phyloP scores from a whole-genome alignment of 2,888 invertebrate species.

The Teinopalpus imperialis region DNA sequence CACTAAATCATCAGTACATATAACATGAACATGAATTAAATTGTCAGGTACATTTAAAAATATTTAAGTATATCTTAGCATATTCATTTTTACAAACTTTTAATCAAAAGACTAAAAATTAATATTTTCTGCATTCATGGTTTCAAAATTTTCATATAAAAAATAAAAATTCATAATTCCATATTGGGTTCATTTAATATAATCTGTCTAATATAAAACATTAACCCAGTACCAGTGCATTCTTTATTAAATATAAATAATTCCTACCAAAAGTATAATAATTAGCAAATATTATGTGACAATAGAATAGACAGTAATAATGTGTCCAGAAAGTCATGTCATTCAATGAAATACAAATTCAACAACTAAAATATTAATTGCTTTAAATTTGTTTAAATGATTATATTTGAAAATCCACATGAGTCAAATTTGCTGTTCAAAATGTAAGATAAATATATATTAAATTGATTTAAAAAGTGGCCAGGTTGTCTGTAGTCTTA shows the following conservation, averaged over 20 bases:
- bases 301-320: too few relatives aligned
- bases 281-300: too few relatives aligned
- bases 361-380: too few relatives aligned
- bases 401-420: too few relatives aligned
- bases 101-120: not conserved
- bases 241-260: not conserved
- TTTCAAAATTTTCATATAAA: not conserved
- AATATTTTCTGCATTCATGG: not conserved
- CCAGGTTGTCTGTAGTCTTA: conserved; percentile 36
- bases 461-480: conserved; percentile 5
- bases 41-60: conserved; percentile 19
- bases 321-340: too few relatives aligned
- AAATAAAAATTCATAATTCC: not conserved
- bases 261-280: not conserved
- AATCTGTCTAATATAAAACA: not conserved
- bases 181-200: not conserved
- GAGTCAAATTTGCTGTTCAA: too few relatives aligned
- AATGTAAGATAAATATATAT: conserved; percentile 4
- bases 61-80: conserved; percentile 6
- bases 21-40: conserved; percentile 1
- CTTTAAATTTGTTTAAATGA: too few relatives aligned
- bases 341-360: too few relatives aligned
- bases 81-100: too few relatives aligned
- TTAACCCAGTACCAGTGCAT: not conserved
- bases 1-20: not conserved